Evolutionary conservation across 1,140 invertebrate genomes (phyloP).

Genomic region (Rhizoglyphus robini): DNA sequence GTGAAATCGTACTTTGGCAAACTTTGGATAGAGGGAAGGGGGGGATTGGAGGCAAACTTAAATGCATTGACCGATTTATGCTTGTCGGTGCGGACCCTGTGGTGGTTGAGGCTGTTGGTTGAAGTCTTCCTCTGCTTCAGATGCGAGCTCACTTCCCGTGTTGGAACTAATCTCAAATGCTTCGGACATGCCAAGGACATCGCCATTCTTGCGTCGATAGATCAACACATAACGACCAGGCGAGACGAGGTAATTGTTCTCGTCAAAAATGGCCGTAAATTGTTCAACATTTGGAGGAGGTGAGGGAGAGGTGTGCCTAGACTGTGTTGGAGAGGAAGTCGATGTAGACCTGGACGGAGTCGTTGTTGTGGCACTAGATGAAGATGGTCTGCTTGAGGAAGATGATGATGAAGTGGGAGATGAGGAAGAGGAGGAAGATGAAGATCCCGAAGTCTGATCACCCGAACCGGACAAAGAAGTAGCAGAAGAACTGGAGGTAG

Average conservation of each 20-base stretch:
- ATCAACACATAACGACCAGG: constrained; percentile 5
- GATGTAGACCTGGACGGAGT: no score
- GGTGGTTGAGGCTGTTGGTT: no score
- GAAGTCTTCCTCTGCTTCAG: no score
- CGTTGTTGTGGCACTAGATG: background rate
- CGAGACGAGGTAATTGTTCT: background rate
- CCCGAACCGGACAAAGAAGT: background rate
- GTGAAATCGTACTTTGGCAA: no score
- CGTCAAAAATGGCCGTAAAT: background rate
- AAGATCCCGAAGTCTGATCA: background rate
- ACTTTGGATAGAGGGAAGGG: no score
- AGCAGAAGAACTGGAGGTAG: background rate
- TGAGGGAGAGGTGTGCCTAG: no score
- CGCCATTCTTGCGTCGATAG: constrained; percentile 1
- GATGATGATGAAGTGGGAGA: background rate
- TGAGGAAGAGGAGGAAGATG: background rate
- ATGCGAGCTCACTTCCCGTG: no score
- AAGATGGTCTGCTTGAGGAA: background rate
- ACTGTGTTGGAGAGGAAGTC: no score
- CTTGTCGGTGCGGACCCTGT: no score
- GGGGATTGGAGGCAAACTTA: no score
- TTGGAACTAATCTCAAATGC: constrained; percentile 31
- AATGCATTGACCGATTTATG: no score
- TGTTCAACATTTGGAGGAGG: no score
- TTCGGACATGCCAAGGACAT: constrained; percentile 5